Base-by-base conservation (phyloP, 1,140 invertebrate species). In the Eumaeus atala region DNA sequence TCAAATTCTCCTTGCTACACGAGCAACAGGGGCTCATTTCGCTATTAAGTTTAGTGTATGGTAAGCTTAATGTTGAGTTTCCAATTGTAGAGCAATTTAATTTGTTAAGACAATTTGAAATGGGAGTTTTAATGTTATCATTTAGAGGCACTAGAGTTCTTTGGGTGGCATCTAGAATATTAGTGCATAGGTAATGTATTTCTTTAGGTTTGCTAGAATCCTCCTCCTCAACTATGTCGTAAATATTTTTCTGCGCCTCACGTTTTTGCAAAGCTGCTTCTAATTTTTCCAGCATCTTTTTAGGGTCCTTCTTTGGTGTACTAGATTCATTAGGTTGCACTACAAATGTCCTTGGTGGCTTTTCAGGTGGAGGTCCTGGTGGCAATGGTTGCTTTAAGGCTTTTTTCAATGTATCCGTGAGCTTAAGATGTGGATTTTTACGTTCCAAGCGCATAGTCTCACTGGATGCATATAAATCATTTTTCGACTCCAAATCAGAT, bases 341-440 rank as follows among this genome's bases (percentile, higher is more conserved):
- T 12, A 52, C 48, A 70, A 93, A 92, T 6, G 90, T 91, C 70
- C 93, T 73, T 1, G 93, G 93, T 16, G 93, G 92, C 71, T 94
- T 94, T 63, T 91, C 90, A 0, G 92, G 93, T 33, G 92, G 91
- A 8, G 92, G 91, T 2, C 92, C 92, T 12, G 70, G 34, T 0
- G 92, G 92, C 54, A 93, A 70, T 0, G 91, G 91, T 59, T 91
- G 87, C 64, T 90, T 90, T 21, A 92, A 72, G 33, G 90, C 91
- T 47, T 88, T 89, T 65, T 90, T 91, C 18, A 92, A 71, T 9
- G 90, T 91, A 56, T 91, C 90, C 3, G 89, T 90, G 55, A 89
- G 64, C 51, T 76, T 67, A 40, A 86, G 51, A 66, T 86, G 77
- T 8, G 83, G 83, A 54, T 86, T 86, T 62, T 82, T 77, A 51